These are phyloP conservation scores for Phyllotreta striolata DNA, from an alignment of 2,888 invertebrate genomes.

Conservation along the genomic window DNA sequence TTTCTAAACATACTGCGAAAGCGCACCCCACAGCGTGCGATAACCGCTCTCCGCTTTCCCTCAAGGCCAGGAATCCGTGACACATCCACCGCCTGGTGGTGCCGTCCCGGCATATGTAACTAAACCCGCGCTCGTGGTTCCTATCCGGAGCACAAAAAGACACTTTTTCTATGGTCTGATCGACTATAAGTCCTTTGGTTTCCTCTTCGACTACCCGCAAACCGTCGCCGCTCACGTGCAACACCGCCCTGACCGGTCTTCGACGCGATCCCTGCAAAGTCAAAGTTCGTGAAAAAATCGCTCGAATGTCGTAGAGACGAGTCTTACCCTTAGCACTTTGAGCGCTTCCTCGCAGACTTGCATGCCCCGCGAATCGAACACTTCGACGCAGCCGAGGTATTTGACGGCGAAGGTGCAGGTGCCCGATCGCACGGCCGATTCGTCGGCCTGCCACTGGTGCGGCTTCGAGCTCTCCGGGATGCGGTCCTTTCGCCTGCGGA, in stretches of 20 bases:
- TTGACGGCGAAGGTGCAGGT: conserved; percentile 98
- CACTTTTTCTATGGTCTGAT: conserved; percentile 99
- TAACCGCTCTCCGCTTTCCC: conserved; percentile 95
- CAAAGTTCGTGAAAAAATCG: too few relatives aligned
- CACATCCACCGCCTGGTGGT: conserved; percentile 99
- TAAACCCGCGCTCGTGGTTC: conserved; percentile 97
- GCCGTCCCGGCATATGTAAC: conserved; percentile 98
- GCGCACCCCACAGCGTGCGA: conserved; percentile 99
- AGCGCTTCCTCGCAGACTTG: conserved; percentile 99
- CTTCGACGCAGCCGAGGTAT: conserved; percentile 99
- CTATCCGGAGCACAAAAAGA: conserved; percentile 99
- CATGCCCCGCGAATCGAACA: conserved; percentile 99
- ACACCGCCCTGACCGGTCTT: conserved; percentile 86
- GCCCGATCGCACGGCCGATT: conserved; percentile 92
- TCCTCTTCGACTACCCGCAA: conserved; percentile 98
- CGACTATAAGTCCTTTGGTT: conserved; percentile 97
- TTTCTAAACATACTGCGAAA: conserved; percentile 96
- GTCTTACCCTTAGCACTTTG: conserved; percentile 87
- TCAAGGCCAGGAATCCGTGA: conserved; percentile 95
- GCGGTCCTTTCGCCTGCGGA: conserved; percentile 85
- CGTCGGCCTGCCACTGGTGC: conserved; percentile 98
- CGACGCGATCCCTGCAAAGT: conserved; percentile 88
- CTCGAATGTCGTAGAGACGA: background rate
- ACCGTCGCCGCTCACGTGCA: conserved; percentile 94
- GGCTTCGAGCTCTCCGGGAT: conserved; percentile 94